phyloP scores from a whole-genome alignment of 2,888 invertebrate genomes.

The Acronicta aceris region DNA sequence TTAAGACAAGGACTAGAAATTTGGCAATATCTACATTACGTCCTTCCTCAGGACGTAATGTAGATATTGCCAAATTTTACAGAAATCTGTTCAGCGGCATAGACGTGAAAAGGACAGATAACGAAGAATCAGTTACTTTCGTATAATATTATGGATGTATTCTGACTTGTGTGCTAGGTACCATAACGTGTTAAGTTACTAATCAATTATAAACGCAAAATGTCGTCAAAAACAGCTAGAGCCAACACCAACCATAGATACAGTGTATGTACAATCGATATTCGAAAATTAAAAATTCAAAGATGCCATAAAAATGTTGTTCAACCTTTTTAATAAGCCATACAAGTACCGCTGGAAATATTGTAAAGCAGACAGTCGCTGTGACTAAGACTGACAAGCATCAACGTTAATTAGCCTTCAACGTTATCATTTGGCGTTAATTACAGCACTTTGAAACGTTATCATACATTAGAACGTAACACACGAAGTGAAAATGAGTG shows the following conservation, averaged over 20 bases:
- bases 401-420: constrained; percentile 53
- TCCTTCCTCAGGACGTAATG: too few relatives aligned
- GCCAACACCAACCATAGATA: constrained; percentile 24
- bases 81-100: too few relatives aligned
- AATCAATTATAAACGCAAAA: constrained; percentile 26
- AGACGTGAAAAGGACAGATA: too few relatives aligned
- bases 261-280: constrained; percentile 41
- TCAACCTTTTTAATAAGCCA: constrained; percentile 48
- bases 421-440: constrained; percentile 52
- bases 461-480: constrained; percentile 20
- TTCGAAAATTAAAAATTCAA: constrained; percentile 39
- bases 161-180: too few relatives aligned
- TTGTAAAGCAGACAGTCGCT: constrained; percentile 19
- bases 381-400: constrained; percentile 26
- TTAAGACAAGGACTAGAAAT: too few relatives aligned
- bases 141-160: too few relatives aligned
- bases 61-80: too few relatives aligned
- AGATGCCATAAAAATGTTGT: constrained; percentile 51
- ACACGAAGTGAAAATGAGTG: background rate
- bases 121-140: too few relatives aligned
- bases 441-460: constrained; percentile 31
- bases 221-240: constrained; percentile 17
- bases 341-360: constrained; percentile 29
- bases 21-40: too few relatives aligned
- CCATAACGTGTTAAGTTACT: too few relatives aligned